Conservation (phyloP, 2,797 vertebrate species). For the Alca torda region DNA sequence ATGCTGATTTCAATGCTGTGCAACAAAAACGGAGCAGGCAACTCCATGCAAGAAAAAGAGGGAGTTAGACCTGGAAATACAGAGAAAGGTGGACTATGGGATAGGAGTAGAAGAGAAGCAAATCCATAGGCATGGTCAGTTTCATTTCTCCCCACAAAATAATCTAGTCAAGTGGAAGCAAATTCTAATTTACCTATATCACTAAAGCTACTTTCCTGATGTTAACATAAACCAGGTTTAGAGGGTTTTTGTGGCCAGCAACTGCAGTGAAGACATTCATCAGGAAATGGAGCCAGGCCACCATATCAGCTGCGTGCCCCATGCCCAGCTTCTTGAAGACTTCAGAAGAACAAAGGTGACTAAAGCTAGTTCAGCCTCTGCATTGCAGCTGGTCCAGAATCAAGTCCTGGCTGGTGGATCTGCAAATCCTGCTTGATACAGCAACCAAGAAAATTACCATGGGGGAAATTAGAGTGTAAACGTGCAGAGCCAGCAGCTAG, state of each 20-base stretch:
- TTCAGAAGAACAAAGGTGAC: neutral
- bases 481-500: constrained; percentile 37
- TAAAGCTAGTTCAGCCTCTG: constrained; percentile 14
- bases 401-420: neutral
- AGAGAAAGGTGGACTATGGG: neutral
- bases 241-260: neutral
- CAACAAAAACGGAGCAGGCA: neutral
- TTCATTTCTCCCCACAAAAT: neutral
- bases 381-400: constrained; percentile 23
- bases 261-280: neutral
- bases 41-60: neutral
- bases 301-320: rapidly evolving
- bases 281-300: neutral
- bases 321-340: neutral
- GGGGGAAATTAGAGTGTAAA: constrained; percentile 18
- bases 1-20: neutral
- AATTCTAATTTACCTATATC: neutral
- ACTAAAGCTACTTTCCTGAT: neutral
- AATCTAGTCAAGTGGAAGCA: neutral
- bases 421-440: constrained; percentile 30
- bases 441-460: constrained; percentile 1
- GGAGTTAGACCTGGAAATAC: neutral
- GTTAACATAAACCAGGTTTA: neutral
- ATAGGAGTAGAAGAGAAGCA: neutral
- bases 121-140: neutral